These are phyloP conservation scores for Suillia variegata DNA, from an alignment of 2,888 invertebrate species.

Conservation along the genomic window DNA sequence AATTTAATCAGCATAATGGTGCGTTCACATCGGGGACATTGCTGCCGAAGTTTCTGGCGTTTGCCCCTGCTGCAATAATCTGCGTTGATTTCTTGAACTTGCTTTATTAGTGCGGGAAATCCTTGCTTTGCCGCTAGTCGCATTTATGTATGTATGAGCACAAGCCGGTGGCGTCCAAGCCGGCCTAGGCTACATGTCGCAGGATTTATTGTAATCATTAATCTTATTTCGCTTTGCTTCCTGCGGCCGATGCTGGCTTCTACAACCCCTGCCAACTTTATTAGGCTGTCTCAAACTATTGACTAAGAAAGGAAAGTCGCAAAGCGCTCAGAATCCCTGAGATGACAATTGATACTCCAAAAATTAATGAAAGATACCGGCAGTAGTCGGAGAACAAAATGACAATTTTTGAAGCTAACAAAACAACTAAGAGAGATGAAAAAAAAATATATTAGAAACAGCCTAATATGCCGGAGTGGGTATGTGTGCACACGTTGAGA, in stretches of 20 bases:
- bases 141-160: slow-evolving; percentile 39
- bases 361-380: too few relatives aligned
- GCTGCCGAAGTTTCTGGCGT: slow-evolving; percentile 6
- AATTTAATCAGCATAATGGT: slow-evolving; percentile 58
- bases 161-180: slow-evolving; percentile 25
- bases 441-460: too few relatives aligned
- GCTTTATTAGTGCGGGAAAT: slow-evolving; percentile 23
- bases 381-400: too few relatives aligned
- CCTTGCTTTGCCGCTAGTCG: too few relatives aligned
- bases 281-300: too few relatives aligned
- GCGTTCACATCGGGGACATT: slow-evolving; percentile 37
- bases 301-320: too few relatives aligned
- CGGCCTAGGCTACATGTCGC: slow-evolving; percentile 38
- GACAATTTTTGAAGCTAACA: too few relatives aligned
- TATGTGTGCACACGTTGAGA: too few relatives aligned
- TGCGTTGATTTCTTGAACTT: slow-evolving; percentile 45
- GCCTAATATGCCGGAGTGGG: too few relatives aligned
- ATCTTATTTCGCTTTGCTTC: slow-evolving; percentile 52
- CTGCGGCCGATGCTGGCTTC: slow-evolving; percentile 22
- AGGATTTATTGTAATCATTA: slow-evolving; percentile 62
- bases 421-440: too few relatives aligned
- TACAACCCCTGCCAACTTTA: not conserved
- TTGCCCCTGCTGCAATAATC: slow-evolving; percentile 39
- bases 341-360: too few relatives aligned
- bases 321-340: too few relatives aligned